phyloP scores from a whole-genome alignment of 2,888 invertebrate species.

The Griposia aprilina region DNA sequence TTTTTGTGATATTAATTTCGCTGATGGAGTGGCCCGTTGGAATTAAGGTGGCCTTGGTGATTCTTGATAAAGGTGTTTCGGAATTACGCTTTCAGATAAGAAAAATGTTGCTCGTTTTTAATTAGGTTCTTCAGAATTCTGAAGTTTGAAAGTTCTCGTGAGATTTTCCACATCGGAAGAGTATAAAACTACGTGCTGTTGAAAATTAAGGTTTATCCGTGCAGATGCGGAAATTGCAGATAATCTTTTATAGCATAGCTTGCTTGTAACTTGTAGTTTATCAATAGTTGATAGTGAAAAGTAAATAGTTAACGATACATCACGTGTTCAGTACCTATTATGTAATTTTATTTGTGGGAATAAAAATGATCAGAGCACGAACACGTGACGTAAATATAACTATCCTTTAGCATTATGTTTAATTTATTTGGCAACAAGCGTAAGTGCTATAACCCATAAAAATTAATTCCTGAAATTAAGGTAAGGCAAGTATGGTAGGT shows the following conservation, averaged over 20 bases:
- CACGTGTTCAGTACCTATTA: background rate
- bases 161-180: background rate
- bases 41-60: slow-evolving; percentile 63
- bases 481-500: too few relatives aligned
- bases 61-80: slow-evolving; percentile 65
- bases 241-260: background rate
- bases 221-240: background rate
- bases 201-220: background rate
- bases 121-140: slow-evolving; percentile 20
- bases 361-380: background rate
- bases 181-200: background rate
- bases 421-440: background rate
- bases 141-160: slow-evolving; percentile 3
- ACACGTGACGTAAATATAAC: background rate
- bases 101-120: slow-evolving; percentile 45
- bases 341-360: background rate
- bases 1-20: slow-evolving; percentile 74
- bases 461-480: too few relatives aligned
- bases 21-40: slow-evolving; percentile 67
- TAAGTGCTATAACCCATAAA: too few relatives aligned
- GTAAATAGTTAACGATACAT: background rate
- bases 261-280: background rate
- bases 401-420: background rate
- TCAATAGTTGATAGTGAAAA: background rate
- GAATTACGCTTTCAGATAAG: slow-evolving; percentile 49